Conservation (phyloP, 2,888 invertebrate species). For the Tipula helvola region DNA sequence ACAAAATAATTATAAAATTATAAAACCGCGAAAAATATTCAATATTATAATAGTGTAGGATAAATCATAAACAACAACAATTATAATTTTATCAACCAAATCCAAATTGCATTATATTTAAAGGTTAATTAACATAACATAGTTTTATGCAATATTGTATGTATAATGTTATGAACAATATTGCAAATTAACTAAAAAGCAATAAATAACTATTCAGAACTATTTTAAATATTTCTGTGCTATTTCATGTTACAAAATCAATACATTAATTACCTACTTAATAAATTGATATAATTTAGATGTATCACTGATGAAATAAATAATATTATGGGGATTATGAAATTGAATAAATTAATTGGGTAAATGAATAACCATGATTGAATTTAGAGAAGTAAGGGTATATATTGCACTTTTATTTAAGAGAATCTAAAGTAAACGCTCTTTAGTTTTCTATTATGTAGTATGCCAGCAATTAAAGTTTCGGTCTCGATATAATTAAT, state of each 20-base stretch:
- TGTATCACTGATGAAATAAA: background rate
- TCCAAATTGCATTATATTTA: too few relatives aligned
- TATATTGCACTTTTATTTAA: too few relatives aligned
- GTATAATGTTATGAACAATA: background rate
- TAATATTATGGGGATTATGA: background rate
- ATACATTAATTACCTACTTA: background rate
- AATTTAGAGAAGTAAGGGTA: too few relatives aligned
- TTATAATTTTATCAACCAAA: too few relatives aligned
- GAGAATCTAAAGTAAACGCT: too few relatives aligned
- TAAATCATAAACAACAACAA: too few relatives aligned
- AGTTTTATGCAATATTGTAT: background rate
- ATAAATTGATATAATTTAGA: background rate
- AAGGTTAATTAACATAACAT: too few relatives aligned
- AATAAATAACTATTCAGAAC: background rate
- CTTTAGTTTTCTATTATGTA: too few relatives aligned
- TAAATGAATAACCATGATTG: too few relatives aligned
- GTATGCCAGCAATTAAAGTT: too few relatives aligned
- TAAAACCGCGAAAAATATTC: background rate
- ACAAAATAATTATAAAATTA: background rate
- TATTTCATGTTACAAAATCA: background rate
- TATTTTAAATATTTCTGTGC: background rate
- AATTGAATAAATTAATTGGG: background rate
- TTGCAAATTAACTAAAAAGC: background rate
- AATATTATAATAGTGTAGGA: too few relatives aligned
- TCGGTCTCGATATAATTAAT: too few relatives aligned